These are phyloP conservation scores for Phasianus colchicus DNA, from an alignment of 2,113 vertebrate species.

Conservation along the genomic window DNA sequence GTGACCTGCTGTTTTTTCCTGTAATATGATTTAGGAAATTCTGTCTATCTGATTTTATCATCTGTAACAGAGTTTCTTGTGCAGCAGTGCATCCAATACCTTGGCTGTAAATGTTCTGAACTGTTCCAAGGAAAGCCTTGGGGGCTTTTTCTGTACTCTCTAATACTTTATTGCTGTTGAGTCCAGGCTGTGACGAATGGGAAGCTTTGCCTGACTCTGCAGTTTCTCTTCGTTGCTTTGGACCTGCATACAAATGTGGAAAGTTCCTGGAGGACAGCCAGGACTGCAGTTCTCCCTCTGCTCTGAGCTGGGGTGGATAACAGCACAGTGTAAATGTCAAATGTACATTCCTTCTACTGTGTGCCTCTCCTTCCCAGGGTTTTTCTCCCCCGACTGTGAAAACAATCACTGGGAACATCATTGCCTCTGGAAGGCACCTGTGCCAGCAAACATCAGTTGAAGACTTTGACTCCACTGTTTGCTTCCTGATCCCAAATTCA, in stretches of 20 bases:
- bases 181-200: background rate
- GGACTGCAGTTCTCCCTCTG: conserved; percentile 26
- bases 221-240: background rate
- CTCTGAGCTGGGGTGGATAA: background rate
- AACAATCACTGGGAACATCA: accelerated
- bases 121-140: conserved; percentile 11
- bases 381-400: background rate
- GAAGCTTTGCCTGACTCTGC: conserved; percentile 39
- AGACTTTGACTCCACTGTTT: background rate
- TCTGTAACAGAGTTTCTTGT: background rate
- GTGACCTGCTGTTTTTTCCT: background rate
- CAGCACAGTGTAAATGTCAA: background rate
- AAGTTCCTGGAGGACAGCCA: conserved; percentile 52
- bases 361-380: background rate
- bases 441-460: background rate
- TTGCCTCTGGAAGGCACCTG: background rate
- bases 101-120: conserved; percentile 1
- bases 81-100: background rate
- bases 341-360: background rate
- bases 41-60: background rate
- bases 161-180: background rate
- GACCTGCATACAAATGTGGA: conserved; percentile 30
- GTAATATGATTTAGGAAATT: background rate
- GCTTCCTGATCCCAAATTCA: background rate
- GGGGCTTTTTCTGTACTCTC: background rate